Evolutionary conservation across 2,797 vertebrate species (phyloP).

Genomic region (Rhyacichthys aspro): DNA sequence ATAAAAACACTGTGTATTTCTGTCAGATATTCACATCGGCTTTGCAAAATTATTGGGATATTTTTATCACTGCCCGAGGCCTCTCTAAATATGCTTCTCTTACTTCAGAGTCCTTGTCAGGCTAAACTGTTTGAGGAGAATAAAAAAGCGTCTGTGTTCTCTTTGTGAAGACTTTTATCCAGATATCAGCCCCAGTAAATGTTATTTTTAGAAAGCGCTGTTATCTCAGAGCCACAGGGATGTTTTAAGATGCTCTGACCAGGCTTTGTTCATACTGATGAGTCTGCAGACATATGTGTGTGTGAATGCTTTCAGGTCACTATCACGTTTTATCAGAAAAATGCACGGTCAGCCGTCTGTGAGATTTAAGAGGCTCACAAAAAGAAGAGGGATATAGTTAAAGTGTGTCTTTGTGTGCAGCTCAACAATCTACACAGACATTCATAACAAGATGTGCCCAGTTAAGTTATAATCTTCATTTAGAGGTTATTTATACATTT

Average conservation of each 20-base stretch:
- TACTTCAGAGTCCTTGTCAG: background rate
- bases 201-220: constrained; percentile 30
- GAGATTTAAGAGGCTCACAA: constrained; percentile 21
- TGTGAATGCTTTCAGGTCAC: constrained; percentile 21
- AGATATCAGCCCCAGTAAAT: background rate
- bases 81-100: background rate
- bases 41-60: too few relatives aligned
- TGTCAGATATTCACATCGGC: too few relatives aligned
- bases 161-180: background rate
- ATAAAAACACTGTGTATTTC: too few relatives aligned
- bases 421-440: too few relatives aligned
- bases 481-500: too few relatives aligned
- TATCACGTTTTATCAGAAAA: constrained; percentile 30
- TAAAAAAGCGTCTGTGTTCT: background rate
- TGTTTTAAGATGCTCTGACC: constrained; percentile 5
- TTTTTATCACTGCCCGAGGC: constrained; percentile 1
- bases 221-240: background rate
- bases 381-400: background rate
- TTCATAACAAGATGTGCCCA: too few relatives aligned
- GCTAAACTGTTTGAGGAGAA: constrained; percentile 1
- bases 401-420: constrained; percentile 1
- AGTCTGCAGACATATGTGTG: constrained; percentile 3
- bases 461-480: too few relatives aligned
- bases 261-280: constrained; percentile 1
- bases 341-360: constrained; percentile 19